A percentile compares a stretch with the other conserved stretches of the same genome.
Conservation (phyloP, 2,888 invertebrate genomes). For the Drosophila eohydei region DNA sequence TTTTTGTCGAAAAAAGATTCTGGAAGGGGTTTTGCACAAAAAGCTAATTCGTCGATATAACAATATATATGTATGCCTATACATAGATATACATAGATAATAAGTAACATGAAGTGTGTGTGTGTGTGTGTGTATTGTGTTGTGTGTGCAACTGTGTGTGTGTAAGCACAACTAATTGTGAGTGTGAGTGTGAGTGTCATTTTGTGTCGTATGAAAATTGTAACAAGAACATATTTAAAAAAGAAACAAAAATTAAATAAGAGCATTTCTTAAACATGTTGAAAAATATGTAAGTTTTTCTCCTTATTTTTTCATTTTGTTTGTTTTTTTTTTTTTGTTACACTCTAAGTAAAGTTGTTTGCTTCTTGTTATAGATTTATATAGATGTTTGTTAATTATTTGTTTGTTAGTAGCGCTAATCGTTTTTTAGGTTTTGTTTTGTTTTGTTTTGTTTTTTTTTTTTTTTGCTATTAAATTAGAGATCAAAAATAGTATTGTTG, state of each 20-base stretch:
- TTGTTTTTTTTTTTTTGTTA: slow-evolving; percentile 9
- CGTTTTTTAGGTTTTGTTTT: slow-evolving; percentile 39
- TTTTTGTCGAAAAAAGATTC: slow-evolving; percentile 50
- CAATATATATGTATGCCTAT: slow-evolving; percentile 71
- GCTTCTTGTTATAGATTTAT: slow-evolving; percentile 37
- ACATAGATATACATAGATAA: slow-evolving; percentile 76
- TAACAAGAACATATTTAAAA: slow-evolving; percentile 60
- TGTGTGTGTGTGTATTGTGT: slow-evolving; percentile 10
- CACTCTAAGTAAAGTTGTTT: slow-evolving; percentile 50
- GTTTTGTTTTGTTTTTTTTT: slow-evolving; percentile 35
- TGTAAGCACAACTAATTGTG: slow-evolving; percentile 3
- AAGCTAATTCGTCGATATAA: slow-evolving; percentile 72
- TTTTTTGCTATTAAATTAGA: slow-evolving; percentile 63
- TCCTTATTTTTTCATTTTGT: slow-evolving; percentile 11
- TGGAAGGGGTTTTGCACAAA: slow-evolving; percentile 75
- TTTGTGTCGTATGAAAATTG: slow-evolving; percentile 45
- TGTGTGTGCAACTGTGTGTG: slow-evolving; percentile 21
- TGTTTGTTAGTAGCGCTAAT: slow-evolving; percentile 67
- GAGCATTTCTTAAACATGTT: slow-evolving; percentile 42
- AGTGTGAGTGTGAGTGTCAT: slow-evolving; percentile 7
- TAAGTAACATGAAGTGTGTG: slow-evolving; percentile 68
- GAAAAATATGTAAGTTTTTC: slow-evolving; percentile 40
- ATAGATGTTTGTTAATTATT: slow-evolving; percentile 35
- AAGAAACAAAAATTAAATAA: slow-evolving; percentile 38
- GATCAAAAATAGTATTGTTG: slow-evolving; percentile 78